A percentile compares a stretch with the other conserved stretches of the same genome.
These are phyloP conservation scores for Porites rus DNA, from an alignment of 92 coral and sea anemone species.

Conservation along the genomic window DNA sequence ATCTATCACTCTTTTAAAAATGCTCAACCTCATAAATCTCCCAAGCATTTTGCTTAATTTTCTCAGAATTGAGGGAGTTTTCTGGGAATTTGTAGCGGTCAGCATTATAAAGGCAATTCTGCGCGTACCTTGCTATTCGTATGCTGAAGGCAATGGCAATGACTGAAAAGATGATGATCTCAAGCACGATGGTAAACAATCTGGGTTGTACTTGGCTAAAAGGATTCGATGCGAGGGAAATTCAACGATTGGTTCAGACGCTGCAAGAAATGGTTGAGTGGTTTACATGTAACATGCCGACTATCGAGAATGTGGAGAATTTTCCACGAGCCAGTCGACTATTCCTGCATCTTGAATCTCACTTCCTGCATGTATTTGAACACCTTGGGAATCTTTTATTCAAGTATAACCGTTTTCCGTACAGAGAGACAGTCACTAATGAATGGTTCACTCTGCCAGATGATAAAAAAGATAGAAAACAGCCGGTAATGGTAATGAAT, in stretches of 20 bases:
- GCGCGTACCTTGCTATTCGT: too few species aligned
- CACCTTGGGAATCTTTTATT: not conserved
- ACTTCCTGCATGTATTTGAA: not conserved
- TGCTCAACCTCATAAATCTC: constrained; percentile 9
- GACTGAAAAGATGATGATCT: not conserved
- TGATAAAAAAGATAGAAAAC: not conserved
- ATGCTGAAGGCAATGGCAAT: not conserved
- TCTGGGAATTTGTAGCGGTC: not conserved
- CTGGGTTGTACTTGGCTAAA: not conserved
- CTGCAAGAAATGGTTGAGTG: constrained; percentile 1
- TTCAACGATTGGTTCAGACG: not conserved
- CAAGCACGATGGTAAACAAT: not conserved
- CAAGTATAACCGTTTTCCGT: constrained; percentile 27
- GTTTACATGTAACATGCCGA: not conserved
- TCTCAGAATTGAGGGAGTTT: constrained; percentile 13
- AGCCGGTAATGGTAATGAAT: constrained; percentile 8
- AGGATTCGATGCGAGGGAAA: not conserved
- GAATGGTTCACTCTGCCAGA: constrained; percentile 4
- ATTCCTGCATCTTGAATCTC: not conserved
- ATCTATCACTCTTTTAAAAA: too few species aligned
- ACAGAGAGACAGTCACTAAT: not conserved
- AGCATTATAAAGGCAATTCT: too few species aligned
- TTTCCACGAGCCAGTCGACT: not conserved
- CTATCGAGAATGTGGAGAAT: not conserved
- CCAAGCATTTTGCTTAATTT: not conserved